Conservation (phyloP, 2,797 vertebrate genomes). For the Melanitta fusca region DNA sequence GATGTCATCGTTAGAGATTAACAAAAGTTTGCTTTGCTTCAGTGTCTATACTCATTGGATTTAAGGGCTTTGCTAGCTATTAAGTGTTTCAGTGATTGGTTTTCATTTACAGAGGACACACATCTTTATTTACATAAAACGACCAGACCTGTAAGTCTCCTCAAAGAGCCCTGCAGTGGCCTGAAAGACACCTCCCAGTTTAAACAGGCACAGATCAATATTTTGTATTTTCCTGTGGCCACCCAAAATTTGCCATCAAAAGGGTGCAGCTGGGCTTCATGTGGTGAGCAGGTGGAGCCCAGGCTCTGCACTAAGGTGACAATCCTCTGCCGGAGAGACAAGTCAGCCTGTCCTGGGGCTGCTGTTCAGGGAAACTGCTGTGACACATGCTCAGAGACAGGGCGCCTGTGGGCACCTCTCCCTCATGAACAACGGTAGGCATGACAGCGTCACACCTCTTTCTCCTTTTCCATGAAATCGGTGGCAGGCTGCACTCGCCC, state of each 20-base stretch:
- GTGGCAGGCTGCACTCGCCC: fast-evolving
- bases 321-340: fast-evolving
- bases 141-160: background rate
- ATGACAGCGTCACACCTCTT: fast-evolving
- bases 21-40: background rate
- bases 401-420: fast-evolving
- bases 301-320: fast-evolving
- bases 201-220: background rate
- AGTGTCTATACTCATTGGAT: background rate
- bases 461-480: fast-evolving
- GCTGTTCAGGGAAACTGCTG: fast-evolving
- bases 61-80: background rate
- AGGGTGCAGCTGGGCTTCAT: fast-evolving
- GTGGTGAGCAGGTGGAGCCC: fast-evolving
- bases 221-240: fast-evolving
- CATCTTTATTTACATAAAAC: fast-evolving
- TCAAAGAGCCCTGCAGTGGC: fast-evolving
- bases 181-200: background rate
- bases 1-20: background rate
- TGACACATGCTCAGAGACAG: fast-evolving
- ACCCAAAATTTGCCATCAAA: fast-evolving
- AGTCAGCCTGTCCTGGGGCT: fast-evolving
- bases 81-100: background rate
- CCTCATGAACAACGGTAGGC: fast-evolving
- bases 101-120: background rate